phyloP scores from a whole-genome alignment of 2,888 invertebrate genomes.

The Ichneumoninae sp. region DNA sequence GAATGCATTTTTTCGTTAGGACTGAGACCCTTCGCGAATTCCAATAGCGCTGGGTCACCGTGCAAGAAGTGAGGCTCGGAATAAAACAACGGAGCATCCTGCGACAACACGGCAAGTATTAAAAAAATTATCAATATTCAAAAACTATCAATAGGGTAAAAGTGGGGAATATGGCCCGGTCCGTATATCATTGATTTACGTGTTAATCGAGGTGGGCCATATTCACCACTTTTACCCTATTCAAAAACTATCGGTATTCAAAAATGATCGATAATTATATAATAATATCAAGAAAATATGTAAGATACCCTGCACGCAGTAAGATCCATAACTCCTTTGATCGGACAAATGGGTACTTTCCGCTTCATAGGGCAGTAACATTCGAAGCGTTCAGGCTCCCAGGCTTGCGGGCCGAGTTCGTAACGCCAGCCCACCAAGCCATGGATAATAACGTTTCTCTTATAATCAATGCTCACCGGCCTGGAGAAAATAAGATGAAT shows the following conservation, averaged over 20 bases:
- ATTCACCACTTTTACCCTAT: not conserved
- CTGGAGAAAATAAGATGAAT: slow-evolving; percentile 8
- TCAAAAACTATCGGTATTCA: not conserved
- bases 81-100: slow-evolving; percentile 87
- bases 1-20: slow-evolving; percentile 86
- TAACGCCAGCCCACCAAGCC: slow-evolving; percentile 85
- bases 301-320: slow-evolving; percentile 76
- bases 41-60: slow-evolving; percentile 85
- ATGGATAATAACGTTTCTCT: slow-evolving; percentile 82
- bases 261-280: not conserved
- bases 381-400: slow-evolving; percentile 84
- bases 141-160: not conserved
- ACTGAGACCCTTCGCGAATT: slow-evolving; percentile 85
- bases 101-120: slow-evolving; percentile 73
- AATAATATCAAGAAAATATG: not conserved
- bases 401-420: slow-evolving; percentile 83
- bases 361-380: slow-evolving; percentile 86
- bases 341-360: slow-evolving; percentile 84
- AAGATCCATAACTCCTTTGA: slow-evolving; percentile 86
- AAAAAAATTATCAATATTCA: not conserved
- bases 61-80: slow-evolving; percentile 89
- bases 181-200: no score
- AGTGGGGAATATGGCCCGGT: no score
- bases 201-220: no score
- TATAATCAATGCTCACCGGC: slow-evolving; percentile 73